A percentile compares a stretch with the other conserved stretches of the same genome.
Conservation (phyloP, 2,113 vertebrate genomes). For the Guaruba guarouba region DNA sequence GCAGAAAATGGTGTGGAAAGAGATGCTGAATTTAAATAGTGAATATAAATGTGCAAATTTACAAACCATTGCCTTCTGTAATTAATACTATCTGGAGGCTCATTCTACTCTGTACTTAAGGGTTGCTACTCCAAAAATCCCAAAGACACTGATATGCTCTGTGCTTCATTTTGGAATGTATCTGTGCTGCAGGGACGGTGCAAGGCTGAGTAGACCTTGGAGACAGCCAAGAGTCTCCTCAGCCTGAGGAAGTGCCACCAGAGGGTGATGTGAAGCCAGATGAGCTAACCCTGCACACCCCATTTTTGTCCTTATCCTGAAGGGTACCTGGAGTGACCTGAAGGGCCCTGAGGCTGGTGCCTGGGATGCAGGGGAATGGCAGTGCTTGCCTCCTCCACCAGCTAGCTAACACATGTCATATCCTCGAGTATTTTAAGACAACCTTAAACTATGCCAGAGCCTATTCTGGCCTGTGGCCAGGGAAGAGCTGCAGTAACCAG, state of each 20-base stretch:
- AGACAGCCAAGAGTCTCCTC: neutral
- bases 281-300: neutral
- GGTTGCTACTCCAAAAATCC: neutral
- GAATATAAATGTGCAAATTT: neutral
- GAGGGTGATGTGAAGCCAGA: neutral
- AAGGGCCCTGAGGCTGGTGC: fast-evolving
- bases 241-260: neutral
- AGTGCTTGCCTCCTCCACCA: neutral
- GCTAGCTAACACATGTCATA: neutral
- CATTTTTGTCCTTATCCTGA: neutral
- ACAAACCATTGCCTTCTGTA: neutral
- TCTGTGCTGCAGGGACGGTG: neutral
- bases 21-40: neutral
- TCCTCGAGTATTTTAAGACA: neutral
- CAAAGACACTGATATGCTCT: fast-evolving
- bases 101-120: neutral
- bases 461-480: neutral
- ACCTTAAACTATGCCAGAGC: neutral
- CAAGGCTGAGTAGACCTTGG: neutral
- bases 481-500: neutral
- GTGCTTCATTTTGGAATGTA: neutral
- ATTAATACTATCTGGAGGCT: neutral
- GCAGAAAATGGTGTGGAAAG: neutral
- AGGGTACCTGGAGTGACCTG: neutral
- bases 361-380: fast-evolving